Evolutionary conservation across 2,113 vertebrate species (phyloP), one percentile per base, ranked within the genome.

Genomic region (Chaetorhynchus papuensis): DNA sequence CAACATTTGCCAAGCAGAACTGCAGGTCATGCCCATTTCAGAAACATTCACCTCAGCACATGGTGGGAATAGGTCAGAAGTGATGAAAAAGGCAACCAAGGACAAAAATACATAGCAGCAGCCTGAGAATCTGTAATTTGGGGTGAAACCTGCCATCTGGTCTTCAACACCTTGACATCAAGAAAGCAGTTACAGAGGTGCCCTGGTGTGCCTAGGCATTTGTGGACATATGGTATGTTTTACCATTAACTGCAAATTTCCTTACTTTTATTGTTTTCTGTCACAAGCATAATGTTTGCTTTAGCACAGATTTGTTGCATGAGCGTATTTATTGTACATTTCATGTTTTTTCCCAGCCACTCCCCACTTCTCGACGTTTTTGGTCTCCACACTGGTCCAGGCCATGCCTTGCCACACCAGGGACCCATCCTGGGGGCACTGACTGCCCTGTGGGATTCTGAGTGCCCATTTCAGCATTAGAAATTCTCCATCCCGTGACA

Each of bases 31-130:
- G 75, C 68, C 90, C 78, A 39, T 69, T 92, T 89, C 84, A 93
- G 82, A 76, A 91, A 83, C 79, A 81, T 74, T 68, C 54, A 47
- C 72, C 70, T 78, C 89, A 94, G 91, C 81, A 91, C 60, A 14
- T 19, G 77, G 57, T 39, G 66, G 93, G 88, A 87, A 90, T 30
- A 88, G 64, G 68, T 70, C 64, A 84, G 95, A 89, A 57, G 31
- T 11, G 74, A 75, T 83, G 84, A 96, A 97, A 96, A 92, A 20
- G 16, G 60, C 92, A 91, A 92, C 35, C 41, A 95, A 94, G 87
- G 70, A 93, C 91, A 96, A 83, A 95, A 96, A 71, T 83, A 83
- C 64, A 70, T 47, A 96, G 90, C 92, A 96, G 94, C 96, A 94
- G 88, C 91, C 94, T 57, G 31, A 72, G 91, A 94, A 93, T 83